Evolutionary conservation across 2,113 vertebrate species (phyloP).

Genomic region (Ascaphus truei): DNA sequence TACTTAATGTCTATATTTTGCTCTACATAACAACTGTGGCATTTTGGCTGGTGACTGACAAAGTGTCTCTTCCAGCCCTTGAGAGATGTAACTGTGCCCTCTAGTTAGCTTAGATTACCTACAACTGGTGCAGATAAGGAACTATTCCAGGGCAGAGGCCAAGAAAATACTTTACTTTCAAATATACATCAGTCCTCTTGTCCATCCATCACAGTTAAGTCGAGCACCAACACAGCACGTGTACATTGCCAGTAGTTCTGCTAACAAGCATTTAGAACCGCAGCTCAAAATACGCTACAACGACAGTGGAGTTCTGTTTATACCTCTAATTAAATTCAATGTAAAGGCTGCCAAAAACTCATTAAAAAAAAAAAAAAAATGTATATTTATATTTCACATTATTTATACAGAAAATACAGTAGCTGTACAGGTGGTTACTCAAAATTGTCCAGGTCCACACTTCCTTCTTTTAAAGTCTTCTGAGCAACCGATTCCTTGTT

Average conservation of each 20-base stretch:
- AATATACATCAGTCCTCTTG: neutral
- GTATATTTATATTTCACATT: slow-evolving; percentile 31
- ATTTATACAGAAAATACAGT: slow-evolving; percentile 36
- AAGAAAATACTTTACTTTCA: neutral
- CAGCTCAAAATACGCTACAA: neutral
- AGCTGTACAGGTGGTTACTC: slow-evolving; percentile 31
- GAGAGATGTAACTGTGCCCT: too few relatives aligned
- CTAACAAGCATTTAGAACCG: neutral
- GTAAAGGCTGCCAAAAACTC: neutral
- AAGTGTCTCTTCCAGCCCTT: too few relatives aligned
- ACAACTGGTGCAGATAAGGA: too few relatives aligned
- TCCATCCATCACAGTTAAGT: too few relatives aligned
- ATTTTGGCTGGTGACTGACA: too few relatives aligned
- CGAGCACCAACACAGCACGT: neutral
- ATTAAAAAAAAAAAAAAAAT: slow-evolving; percentile 6
- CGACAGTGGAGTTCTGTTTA: neutral
- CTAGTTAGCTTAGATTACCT: too few relatives aligned
- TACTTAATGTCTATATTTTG: too few relatives aligned
- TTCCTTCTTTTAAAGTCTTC: neutral
- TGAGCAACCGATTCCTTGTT: neutral
- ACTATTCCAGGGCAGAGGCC: too few relatives aligned
- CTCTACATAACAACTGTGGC: too few relatives aligned
- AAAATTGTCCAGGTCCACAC: neutral
- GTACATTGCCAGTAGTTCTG: slow-evolving; percentile 13
- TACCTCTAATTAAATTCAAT: neutral